Evolutionary conservation across 2,888 invertebrate species (phyloP), one percentile per base, ranked within the genome.

Genomic region (Bimastos eiseni): DNA sequence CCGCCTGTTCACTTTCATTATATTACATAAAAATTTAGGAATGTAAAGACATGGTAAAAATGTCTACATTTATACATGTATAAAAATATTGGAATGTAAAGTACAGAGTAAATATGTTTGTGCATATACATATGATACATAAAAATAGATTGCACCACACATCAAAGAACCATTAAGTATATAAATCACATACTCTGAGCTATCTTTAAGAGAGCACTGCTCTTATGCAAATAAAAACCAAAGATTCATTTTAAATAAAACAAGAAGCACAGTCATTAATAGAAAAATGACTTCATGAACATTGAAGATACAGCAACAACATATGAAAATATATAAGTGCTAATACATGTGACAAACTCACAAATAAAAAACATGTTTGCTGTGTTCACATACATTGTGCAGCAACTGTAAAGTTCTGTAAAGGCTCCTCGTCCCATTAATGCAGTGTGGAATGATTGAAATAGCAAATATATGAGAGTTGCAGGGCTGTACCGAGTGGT

Each of bases 31-130:
- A n/a, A n/a, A 70, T n/a, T n/a, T n/a, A n/a, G 70, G 70, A 70
- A 70, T 70, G 70, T n/a, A 70, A 30, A 70, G 70, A 70, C n/a
- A 70, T 8, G 13, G 70, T 30, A 70, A 70, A n/a, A n/a, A 70
- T 70, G n/a, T n/a, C 8, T 70, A 13, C n/a, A n/a, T 55, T 55
- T 30, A 55, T 55, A 11, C 55, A 55, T 11, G 30, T 5, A n/a
- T 70, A 70, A n/a, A n/a, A n/a, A 70, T n/a, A 70, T n/a, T 70
- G 70, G 70, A 70, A 70, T 70, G 70, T n/a, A 70, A 30, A 70
- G 70, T n/a, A 70, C n/a, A 70, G n/a, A 17, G 70, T 30, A 70
- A 70, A n/a, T 11, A 70, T 70, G n/a, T n/a, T n/a, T 70, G n/a
- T 8, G 8, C 30, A 30, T 30, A 55, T 55, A 11, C 55, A 55